These are phyloP conservation scores for Punctoribates punctum DNA, from an alignment of 2,888 invertebrate species.

Conservation along the genomic window DNA sequence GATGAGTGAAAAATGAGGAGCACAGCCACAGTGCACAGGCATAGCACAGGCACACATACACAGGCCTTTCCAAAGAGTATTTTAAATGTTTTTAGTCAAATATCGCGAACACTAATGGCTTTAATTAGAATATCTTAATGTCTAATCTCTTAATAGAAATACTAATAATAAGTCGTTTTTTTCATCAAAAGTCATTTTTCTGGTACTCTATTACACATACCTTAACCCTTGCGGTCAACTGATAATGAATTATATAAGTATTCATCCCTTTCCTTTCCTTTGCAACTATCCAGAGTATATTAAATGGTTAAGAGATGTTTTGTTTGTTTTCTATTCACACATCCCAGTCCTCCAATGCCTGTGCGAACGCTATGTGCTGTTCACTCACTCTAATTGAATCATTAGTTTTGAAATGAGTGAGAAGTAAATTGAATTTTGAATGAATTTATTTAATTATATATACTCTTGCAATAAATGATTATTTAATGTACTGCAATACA, in stretches of 20 bases:
- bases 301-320: not conserved
- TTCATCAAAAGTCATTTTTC: too few relatives aligned
- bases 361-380: not conserved
- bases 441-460: not conserved
- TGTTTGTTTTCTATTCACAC: not conserved
- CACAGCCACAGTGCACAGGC: too few relatives aligned
- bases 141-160: not conserved
- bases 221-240: too few relatives aligned
- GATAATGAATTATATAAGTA: too few relatives aligned
- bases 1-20: too few relatives aligned
- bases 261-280: too few relatives aligned
- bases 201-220: too few relatives aligned
- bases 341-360: not conserved
- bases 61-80: too few relatives aligned
- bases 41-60: too few relatives aligned
- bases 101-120: not conserved
- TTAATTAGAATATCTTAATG: conserved; percentile 12
- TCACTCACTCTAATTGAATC: not conserved
- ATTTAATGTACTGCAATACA: too few relatives aligned
- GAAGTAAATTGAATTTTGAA: not conserved
- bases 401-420: not conserved
- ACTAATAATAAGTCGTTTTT: not conserved
- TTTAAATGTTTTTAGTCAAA: not conserved
- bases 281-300: too few relatives aligned
- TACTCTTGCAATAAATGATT: not conserved